Percentiles rank a stretch among this genome's conserved stretches.
Evolutionary conservation across 2,888 invertebrate species (phyloP).

Genomic region (Disparrhopalites patrizii): DNA sequence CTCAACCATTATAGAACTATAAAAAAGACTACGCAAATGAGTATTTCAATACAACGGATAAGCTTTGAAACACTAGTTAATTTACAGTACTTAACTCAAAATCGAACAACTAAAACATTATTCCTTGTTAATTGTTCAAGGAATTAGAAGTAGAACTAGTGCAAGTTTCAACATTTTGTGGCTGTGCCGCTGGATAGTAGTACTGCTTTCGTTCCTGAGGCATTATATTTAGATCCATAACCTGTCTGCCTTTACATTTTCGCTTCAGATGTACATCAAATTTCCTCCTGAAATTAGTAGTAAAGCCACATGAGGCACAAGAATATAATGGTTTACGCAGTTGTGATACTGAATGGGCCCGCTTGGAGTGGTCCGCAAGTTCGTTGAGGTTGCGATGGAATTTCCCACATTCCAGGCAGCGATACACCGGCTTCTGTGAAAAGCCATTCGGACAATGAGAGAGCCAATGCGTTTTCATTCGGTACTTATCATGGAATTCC

Average conservation of each 20-base stretch:
- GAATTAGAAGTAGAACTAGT: slow-evolving; percentile 3
- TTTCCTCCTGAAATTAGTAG: slow-evolving; percentile 6
- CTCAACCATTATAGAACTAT: too few relatives aligned
- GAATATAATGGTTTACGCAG: background rate
- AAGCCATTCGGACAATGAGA: slow-evolving; percentile 4
- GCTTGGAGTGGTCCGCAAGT: background rate
- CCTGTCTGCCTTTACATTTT: background rate
- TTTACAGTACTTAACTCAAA: too few relatives aligned
- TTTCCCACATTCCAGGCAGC: slow-evolving; percentile 7
- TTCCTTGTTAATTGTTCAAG: slow-evolving; percentile 2
- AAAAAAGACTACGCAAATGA: too few relatives aligned
- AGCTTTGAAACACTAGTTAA: too few relatives aligned
- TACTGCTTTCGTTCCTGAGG: background rate
- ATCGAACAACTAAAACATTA: too few relatives aligned
- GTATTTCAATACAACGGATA: too few relatives aligned
- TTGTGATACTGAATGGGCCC: background rate
- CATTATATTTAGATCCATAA: background rate
- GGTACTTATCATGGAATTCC: slow-evolving; percentile 9
- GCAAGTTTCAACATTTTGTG: background rate
- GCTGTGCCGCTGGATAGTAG: background rate
- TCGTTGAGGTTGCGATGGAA: slow-evolving; percentile 6
- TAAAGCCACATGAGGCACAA: slow-evolving; percentile 1
- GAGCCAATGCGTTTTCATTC: slow-evolving; percentile 7
- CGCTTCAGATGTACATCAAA: slow-evolving; percentile 10
- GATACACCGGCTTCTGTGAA: background rate